These are phyloP conservation scores for Dendropsophus ebraccatus DNA, from an alignment of 2,113 vertebrate species.

Conservation along the genomic window DNA sequence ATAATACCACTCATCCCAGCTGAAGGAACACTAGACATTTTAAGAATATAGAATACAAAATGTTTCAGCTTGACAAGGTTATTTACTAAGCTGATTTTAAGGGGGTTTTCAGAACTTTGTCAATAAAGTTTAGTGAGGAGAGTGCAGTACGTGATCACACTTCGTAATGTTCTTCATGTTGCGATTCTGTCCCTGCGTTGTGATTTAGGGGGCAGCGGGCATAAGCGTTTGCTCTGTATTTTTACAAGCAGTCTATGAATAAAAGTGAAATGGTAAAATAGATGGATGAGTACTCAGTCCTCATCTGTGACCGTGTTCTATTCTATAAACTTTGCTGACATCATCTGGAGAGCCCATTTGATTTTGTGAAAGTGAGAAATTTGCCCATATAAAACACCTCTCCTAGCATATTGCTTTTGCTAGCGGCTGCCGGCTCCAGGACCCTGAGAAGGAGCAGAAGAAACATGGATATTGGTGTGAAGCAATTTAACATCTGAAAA, in stretches of 20 bases:
- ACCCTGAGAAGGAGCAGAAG: neutral
- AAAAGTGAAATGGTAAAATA: neutral
- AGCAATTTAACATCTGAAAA: too few species aligned
- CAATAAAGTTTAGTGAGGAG: neutral
- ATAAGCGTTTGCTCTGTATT: neutral
- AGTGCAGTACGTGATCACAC: neutral
- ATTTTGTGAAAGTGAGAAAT: neutral
- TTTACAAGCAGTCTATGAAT: neutral
- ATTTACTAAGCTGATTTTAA: neutral
- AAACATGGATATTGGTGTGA: too few species aligned
- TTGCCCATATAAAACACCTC: neutral
- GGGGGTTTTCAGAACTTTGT: neutral
- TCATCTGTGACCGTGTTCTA: neutral
- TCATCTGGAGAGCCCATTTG: neutral
- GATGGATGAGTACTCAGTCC: neutral
- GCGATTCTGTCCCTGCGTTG: neutral
- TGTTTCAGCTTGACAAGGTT: neutral
- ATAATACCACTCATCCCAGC: neutral
- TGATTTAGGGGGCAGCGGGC: neutral
- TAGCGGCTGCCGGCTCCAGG: neutral
- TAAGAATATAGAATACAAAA: neutral
- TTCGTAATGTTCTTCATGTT: neutral
- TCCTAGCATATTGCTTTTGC: neutral
- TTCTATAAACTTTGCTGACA: neutral
- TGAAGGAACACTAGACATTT: neutral